A percentile compares a stretch with the other conserved stretches of the same genome.
Conservation (phyloP, 2,797 vertebrate species). For the Muraenolepis orangiensis region DNA sequence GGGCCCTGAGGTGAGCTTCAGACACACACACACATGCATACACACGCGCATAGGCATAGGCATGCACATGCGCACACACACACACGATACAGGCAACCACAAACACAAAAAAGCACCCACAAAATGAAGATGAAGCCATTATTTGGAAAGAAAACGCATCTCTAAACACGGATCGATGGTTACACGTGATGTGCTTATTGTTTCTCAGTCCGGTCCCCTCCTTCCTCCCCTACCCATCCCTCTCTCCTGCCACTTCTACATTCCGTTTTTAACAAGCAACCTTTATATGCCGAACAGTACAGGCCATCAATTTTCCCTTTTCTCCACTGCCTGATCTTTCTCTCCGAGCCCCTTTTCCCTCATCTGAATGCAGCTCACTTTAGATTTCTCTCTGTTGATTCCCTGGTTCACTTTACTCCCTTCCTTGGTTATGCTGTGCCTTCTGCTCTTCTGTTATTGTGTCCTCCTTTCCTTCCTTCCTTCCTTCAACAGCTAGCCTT, state of each 20-base stretch:
- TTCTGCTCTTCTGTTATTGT: not conserved
- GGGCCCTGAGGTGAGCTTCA: slow-evolving; percentile 86
- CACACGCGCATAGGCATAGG: slow-evolving; percentile 12
- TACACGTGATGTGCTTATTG: no score
- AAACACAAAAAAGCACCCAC: not conserved
- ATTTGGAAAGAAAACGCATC: slow-evolving; percentile 8
- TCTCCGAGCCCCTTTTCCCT: not conserved
- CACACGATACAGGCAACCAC: not conserved
- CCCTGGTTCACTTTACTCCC: not conserved
- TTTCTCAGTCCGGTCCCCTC: slow-evolving; percentile 28
- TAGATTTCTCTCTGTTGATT: not conserved
- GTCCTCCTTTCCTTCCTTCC: not conserved
- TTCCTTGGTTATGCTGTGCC: no score
- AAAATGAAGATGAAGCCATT: not conserved
- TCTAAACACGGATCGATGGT: slow-evolving; percentile 11
- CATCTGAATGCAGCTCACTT: not conserved
- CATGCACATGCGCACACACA: slow-evolving; percentile 15
- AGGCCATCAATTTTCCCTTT: slow-evolving; percentile 6
- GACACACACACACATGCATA: slow-evolving; percentile 21
- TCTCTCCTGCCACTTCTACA: not conserved
- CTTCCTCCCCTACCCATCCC: slow-evolving; percentile 39
- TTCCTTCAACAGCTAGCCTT: not conserved
- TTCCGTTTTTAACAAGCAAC: slow-evolving; percentile 28
- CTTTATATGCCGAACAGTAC: slow-evolving; percentile 25
- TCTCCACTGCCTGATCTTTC: not conserved